Conservation (phyloP, 2,113 vertebrate genomes). For the Heterotis niloticus region DNA sequence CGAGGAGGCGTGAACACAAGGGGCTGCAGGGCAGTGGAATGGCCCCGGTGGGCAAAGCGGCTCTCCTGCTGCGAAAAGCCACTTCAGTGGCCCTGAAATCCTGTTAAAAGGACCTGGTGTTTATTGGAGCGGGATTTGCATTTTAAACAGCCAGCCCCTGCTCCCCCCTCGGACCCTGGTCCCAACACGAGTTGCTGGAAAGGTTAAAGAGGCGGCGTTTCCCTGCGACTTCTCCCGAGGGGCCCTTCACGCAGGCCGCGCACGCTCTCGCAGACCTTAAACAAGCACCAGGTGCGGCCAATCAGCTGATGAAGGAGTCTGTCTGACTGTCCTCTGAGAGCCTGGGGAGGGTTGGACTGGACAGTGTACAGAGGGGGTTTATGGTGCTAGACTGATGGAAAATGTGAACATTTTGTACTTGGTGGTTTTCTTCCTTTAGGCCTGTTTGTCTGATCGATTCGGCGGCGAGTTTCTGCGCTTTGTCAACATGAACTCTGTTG, state of each 20-base stretch:
- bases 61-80: conserved; percentile 65
- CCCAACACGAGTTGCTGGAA: conserved; percentile 68
- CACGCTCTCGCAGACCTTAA: background rate
- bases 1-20: background rate
- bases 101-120: conserved; percentile 77
- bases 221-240: conserved; percentile 27
- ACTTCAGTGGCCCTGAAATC: conserved; percentile 70
- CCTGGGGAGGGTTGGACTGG: background rate
- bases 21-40: conserved; percentile 34
- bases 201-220: conserved; percentile 66
- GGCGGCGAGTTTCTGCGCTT: background rate
- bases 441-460: background rate
- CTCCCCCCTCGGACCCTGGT: conserved; percentile 42
- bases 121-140: conserved; percentile 78
- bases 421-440: background rate
- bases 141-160: conserved; percentile 65
- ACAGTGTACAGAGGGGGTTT: background rate
- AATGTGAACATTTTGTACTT: background rate
- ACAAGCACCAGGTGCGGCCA: background rate
- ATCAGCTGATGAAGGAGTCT: background rate
- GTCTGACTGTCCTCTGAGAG: conserved; percentile 2
- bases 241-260: conserved; percentile 29
- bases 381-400: background rate
- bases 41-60: conserved; percentile 43
- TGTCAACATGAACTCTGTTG: too few species aligned